phyloP scores from a whole-genome alignment of 2,888 invertebrate genomes.

The Tipula unca region DNA sequence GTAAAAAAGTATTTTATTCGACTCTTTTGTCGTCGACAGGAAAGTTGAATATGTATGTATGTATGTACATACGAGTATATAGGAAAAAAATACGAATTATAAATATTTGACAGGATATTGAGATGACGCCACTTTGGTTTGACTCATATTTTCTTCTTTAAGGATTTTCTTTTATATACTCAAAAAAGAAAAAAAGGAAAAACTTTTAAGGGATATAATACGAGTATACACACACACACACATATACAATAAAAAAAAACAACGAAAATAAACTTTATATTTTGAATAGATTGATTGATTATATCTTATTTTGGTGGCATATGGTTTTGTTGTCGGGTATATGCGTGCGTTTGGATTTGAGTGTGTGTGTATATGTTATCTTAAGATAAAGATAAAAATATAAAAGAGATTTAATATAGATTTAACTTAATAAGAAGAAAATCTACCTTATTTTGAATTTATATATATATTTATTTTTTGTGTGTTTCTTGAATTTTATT shows the following conservation, averaged over 20 bases:
- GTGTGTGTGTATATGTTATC: background rate
- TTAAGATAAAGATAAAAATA: background rate
- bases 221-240: background rate
- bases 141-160: background rate
- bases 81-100: background rate
- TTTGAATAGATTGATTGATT: constrained; percentile 14
- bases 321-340: background rate
- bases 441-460: background rate
- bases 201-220: background rate
- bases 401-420: background rate
- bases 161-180: background rate
- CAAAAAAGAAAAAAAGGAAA: background rate
- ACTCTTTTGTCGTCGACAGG: background rate
- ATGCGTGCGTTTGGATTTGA: background rate
- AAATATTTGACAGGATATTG: constrained; percentile 14
- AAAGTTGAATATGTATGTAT: background rate
- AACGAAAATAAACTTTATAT: background rate
- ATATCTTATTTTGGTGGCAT: constrained; percentile 14
- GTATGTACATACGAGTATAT: background rate
- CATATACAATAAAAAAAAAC: no score
- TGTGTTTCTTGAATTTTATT: background rate
- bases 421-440: background rate
- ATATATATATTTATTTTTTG: background rate
- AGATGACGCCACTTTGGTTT: constrained; percentile 14
- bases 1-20: background rate